phyloP scores from a whole-genome alignment of 2,113 vertebrate species.

The Xiphias gladius region DNA sequence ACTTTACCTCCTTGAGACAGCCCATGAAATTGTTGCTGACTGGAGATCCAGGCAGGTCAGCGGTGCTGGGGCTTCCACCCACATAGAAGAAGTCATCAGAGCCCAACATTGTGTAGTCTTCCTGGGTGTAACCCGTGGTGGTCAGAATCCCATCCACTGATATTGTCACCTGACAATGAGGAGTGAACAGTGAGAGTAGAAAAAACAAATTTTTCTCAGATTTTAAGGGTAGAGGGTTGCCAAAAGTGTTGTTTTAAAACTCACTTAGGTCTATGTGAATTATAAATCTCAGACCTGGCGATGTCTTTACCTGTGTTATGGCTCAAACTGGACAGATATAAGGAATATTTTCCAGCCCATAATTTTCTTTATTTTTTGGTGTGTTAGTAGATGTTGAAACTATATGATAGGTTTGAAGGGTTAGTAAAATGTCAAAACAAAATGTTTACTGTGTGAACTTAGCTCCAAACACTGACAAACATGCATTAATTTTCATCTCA shows the following conservation, averaged over 20 bases:
- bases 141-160: slow-evolving; percentile 99
- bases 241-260: background rate
- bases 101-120: slow-evolving; percentile 99
- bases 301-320: background rate
- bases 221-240: background rate
- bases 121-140: slow-evolving; percentile 98
- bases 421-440: slow-evolving; percentile 20
- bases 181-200: slow-evolving; percentile 77
- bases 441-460: background rate
- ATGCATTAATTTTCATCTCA: background rate
- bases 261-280: background rate
- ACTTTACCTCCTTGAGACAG: slow-evolving; percentile 95
- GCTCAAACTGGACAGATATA: background rate
- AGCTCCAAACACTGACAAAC: slow-evolving; percentile 11
- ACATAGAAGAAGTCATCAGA: slow-evolving; percentile 99
- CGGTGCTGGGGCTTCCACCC: slow-evolving; percentile 96
- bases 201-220: background rate
- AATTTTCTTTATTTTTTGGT: background rate
- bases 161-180: slow-evolving; percentile 92
- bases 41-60: slow-evolving; percentile 96
- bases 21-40: slow-evolving; percentile 99
- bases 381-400: background rate
- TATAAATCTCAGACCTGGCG: background rate
- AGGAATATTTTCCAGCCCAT: background rate
- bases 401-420: background rate